Percentiles rank a stretch among this genome's conserved stretches.
Conservation (phyloP, 1,140 invertebrate genomes). For the Drosophila baimaii region DNA sequence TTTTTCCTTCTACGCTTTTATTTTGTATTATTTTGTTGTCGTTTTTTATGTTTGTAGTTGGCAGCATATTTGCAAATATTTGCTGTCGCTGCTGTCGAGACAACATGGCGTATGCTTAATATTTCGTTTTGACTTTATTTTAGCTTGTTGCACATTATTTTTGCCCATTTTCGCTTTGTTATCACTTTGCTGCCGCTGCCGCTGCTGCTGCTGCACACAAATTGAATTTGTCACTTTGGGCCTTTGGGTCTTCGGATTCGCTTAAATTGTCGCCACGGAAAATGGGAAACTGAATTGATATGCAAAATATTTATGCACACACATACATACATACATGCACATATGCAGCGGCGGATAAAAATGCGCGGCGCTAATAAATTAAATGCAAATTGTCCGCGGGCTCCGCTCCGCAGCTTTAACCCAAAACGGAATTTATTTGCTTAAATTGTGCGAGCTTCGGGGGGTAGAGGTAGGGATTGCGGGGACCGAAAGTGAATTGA, state of each 20-base stretch:
- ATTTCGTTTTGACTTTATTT: constrained; percentile 48
- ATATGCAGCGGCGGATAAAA: constrained; percentile 47
- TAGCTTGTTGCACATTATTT: constrained; percentile 48
- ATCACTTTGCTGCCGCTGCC: not conserved
- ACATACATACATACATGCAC: too few relatives aligned
- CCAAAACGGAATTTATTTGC: constrained; percentile 45
- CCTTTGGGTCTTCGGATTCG: constrained; percentile 21
- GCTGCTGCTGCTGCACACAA: constrained; percentile 16
- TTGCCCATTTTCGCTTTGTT: constrained; percentile 11
- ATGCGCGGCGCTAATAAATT: constrained; percentile 41
- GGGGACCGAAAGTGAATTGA: constrained; percentile 32
- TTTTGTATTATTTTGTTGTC: not conserved
- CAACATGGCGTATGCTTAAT: constrained; percentile 57
- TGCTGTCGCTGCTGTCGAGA: constrained; percentile 39
- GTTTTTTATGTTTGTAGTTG: constrained; percentile 34
- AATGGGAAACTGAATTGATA: constrained; percentile 38
- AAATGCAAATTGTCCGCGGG: constrained; percentile 39
- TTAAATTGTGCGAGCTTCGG: constrained; percentile 30
- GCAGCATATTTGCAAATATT: constrained; percentile 55
- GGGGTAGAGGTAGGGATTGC: not conserved
- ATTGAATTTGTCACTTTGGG: constrained; percentile 58
- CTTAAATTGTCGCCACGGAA: constrained; percentile 38
- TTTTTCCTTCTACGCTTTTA: constrained; percentile 13
- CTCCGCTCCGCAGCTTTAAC: constrained; percentile 39
- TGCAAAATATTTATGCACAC: constrained; percentile 49